Evolutionary conservation across 2,797 vertebrate genomes (phyloP), one percentile per base, ranked within the genome.

Genomic region (Anguilla anguilla): DNA sequence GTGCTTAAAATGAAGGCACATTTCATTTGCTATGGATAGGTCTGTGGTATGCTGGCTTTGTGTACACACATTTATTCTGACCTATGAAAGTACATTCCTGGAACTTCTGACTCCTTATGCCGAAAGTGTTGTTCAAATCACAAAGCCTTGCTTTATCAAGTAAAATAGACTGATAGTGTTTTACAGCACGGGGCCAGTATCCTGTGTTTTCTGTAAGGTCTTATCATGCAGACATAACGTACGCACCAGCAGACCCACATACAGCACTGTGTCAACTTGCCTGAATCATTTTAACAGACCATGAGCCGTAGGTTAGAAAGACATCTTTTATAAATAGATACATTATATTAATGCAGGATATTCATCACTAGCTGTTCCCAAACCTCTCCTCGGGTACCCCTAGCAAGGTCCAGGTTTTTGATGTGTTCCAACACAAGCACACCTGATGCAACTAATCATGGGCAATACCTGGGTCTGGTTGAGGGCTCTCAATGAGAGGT

Each of bases 201-300:
- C 43, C 46, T 49, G 22, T 82, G 79, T 5, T 51, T 22, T 79
- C 31, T 43, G 39, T 19, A 82, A n/a, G 79, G 43, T n/a, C 1
- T 82, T 82, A 82, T 82, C 79, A 82, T 28, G 46, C 79, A 51
- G 77, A 81, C 43, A 51, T 82, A 9, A 51, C 43, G n/a, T n/a
- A 13, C 46, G 10, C 17, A 82, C 6, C 79, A 25, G 46, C 43
- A 49, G 46, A n/a, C 22, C 46, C 46, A 82, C n/a, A 49, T 28
- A 82, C 3, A n/a, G 79, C 46, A 4, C 39, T 81, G 79, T 46
- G 17, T 49, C 22, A 39, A 22, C 46, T 22, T 61, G n/a, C 31
- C 22, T 43, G 13, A 69, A 51, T 51, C 79, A 22, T 43, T 67
- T n/a, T 17, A 43, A 46, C 84, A 46, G 35, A 7, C 31, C 28